A percentile compares a stretch with the other conserved stretches of the same genome.
phyloP scores from a whole-genome alignment of 1,140 invertebrate genomes.

The Teleopsis dalmanni region DNA sequence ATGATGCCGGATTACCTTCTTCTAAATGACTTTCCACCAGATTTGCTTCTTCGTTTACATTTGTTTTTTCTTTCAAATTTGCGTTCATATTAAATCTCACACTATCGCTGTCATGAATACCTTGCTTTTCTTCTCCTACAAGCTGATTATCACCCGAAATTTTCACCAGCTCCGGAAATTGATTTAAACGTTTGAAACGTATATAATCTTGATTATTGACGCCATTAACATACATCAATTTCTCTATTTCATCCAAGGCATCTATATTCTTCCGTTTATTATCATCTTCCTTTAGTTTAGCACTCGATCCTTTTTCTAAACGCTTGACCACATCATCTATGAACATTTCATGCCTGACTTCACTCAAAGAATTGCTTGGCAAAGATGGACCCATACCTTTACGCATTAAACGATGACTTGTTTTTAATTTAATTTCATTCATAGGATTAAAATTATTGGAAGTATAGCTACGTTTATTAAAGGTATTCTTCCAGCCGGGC shows the following conservation, averaged over 20 bases:
- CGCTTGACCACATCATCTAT: slow-evolving; percentile 16
- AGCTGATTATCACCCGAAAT: not conserved
- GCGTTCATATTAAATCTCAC: not conserved
- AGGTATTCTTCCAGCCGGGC: not conserved
- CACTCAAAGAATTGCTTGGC: slow-evolving; percentile 25
- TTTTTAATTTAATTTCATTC: slow-evolving; percentile 37
- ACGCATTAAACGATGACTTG: slow-evolving; percentile 28
- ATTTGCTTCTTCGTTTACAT: too few species aligned
- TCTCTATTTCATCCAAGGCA: not conserved
- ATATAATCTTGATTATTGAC: too few species aligned
- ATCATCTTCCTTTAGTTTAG: not conserved
- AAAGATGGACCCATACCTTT: slow-evolving; percentile 33
- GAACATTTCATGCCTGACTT: slow-evolving; percentile 13
- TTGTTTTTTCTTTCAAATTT: not conserved
- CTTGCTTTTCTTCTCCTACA: not conserved
- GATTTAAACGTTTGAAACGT: too few species aligned
- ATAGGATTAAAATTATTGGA: slow-evolving; percentile 27
- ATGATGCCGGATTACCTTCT: not conserved
- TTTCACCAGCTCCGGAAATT: too few species aligned
- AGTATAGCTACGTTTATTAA: slow-evolving; percentile 18
- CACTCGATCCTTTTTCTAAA: slow-evolving; percentile 2
- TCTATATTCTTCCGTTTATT: not conserved
- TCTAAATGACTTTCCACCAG: not conserved
- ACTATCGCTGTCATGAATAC: not conserved
- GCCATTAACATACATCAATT: too few species aligned